These are phyloP conservation scores for Tolypeutes matacus DNA, from an alignment of 2,797 vertebrate genomes.

Conservation along the genomic window DNA sequence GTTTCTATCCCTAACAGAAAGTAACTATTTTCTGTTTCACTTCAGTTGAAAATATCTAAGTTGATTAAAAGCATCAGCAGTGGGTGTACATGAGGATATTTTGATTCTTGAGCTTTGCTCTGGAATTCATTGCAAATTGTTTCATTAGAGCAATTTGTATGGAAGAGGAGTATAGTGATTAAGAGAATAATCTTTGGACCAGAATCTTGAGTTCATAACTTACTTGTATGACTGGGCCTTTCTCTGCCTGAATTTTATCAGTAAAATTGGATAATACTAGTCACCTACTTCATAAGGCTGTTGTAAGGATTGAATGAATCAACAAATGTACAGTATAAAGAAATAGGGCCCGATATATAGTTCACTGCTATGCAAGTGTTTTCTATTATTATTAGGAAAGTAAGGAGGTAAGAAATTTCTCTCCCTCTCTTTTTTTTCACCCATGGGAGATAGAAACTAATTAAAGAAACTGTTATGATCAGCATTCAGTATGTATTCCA, in stretches of 20 bases:
- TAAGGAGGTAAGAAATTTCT: conserved; percentile 30
- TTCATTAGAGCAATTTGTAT: not conserved
- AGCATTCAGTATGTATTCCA: conserved; percentile 56
- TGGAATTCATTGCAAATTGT: not conserved
- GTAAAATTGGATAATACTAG: not conserved
- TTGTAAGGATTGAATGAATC: not conserved
- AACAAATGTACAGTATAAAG: not conserved
- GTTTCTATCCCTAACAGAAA: conserved; percentile 5
- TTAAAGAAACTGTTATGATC: conserved; percentile 65
- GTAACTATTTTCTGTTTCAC: not conserved
- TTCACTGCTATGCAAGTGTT: conserved; percentile 20
- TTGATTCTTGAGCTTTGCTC: not conserved
- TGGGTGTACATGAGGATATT: not conserved
- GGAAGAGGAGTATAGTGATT: not conserved
- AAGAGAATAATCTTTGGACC: not conserved
- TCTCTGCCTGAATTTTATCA: not conserved
- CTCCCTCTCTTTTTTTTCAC: not conserved
- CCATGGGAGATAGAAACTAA: conserved; percentile 43
- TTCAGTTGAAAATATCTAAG: not conserved
- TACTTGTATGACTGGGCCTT: not conserved
- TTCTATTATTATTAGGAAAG: conserved; percentile 29
- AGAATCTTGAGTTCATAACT: conserved; percentile 23
- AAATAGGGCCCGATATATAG: not conserved
- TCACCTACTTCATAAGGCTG: not conserved
- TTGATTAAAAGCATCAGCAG: not conserved